These are phyloP conservation scores for Campoletis raptor DNA, from an alignment of 2,888 invertebrate genomes.

Conservation along the genomic window DNA sequence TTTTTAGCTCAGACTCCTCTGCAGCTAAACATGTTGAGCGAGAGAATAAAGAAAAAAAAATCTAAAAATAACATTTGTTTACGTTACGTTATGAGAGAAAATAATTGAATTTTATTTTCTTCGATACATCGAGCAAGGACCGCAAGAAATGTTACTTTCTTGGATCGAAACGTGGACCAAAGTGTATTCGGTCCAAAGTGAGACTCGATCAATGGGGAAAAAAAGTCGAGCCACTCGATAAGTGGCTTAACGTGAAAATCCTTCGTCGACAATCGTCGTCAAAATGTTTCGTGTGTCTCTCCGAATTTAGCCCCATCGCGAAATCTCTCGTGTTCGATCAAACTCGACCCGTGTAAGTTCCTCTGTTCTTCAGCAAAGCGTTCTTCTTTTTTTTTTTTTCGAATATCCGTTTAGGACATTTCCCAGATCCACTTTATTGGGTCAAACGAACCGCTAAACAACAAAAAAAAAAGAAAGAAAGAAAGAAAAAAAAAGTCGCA, in stretches of 20 bases:
- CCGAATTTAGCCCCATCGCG: slow-evolving; percentile 21
- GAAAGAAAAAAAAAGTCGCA: slow-evolving; percentile 47
- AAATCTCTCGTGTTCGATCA: slow-evolving; percentile 53
- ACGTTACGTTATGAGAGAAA: background rate
- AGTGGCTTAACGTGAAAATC: slow-evolving; percentile 74
- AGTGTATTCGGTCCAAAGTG: slow-evolving; percentile 21
- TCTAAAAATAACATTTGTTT: background rate
- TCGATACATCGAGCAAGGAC: background rate
- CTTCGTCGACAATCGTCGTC: slow-evolving; percentile 58
- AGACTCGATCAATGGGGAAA: slow-evolving; percentile 24
- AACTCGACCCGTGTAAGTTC: slow-evolving; percentile 24
- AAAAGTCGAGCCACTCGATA: slow-evolving; percentile 72
- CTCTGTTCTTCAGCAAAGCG: slow-evolving; percentile 36
- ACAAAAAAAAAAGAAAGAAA: slow-evolving; percentile 46
- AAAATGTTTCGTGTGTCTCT: slow-evolving; percentile 36
- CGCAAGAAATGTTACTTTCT: slow-evolving; percentile 4
- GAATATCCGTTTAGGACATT: slow-evolving; percentile 56
- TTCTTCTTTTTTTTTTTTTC: slow-evolving; percentile 14
- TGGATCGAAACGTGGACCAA: slow-evolving; percentile 29
- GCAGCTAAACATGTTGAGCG: background rate
- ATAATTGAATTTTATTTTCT: slow-evolving; percentile 18
- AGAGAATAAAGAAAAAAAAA: background rate
- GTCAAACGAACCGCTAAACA: slow-evolving; percentile 55
- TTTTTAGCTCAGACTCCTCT: slow-evolving; percentile 26
- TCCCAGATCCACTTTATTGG: slow-evolving; percentile 62